phyloP scores from a whole-genome alignment of 2,113 vertebrate genomes.

The Saccopteryx bilineata region DNA sequence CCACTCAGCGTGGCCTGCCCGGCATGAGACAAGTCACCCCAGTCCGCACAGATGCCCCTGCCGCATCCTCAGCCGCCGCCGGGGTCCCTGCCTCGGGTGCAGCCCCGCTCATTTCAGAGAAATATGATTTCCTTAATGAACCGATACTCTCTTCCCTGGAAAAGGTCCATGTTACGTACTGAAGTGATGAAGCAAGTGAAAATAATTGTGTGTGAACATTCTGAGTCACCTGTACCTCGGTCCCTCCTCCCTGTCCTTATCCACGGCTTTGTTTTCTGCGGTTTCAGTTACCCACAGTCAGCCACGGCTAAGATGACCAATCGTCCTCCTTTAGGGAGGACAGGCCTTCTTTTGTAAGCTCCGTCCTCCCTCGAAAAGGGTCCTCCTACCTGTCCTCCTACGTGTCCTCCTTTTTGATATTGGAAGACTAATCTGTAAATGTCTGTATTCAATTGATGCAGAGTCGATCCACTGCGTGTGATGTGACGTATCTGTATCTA shows the following conservation, averaged over 20 bases:
- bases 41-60: not conserved
- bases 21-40: not conserved
- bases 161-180: not conserved
- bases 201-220: not conserved
- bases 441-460: no score
- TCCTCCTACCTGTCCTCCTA: no score
- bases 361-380: no score
- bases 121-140: not conserved
- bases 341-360: no score
- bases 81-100: not conserved
- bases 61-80: not conserved
- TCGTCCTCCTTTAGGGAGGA: no score
- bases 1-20: not conserved
- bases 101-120: not conserved
- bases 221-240: not conserved
- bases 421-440: no score
- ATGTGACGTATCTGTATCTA: no score
- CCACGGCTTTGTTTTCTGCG: not conserved
- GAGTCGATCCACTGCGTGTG: no score
- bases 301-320: no score
- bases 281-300: not conserved
- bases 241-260: no score
- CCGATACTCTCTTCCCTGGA: not conserved
- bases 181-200: slow-evolving; percentile 6
- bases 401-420: no score